Evolutionary conservation across 2,113 vertebrate species (phyloP).

Genomic region (Epinephelus cyanopodus): DNA sequence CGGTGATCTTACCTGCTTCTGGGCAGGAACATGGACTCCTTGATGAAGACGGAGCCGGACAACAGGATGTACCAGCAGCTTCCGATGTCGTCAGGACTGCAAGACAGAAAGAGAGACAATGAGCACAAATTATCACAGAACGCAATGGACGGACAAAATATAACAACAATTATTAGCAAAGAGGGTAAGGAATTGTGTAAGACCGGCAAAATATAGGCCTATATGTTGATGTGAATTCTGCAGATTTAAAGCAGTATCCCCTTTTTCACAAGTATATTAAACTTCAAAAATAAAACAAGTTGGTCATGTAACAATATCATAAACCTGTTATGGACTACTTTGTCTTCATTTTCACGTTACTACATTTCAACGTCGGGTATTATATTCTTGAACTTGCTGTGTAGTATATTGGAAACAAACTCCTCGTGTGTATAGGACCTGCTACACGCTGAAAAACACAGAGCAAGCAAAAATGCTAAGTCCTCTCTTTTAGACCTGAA

Average conservation of each 20-base stretch:
- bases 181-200: not conserved
- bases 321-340: not conserved
- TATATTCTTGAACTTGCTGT: not conserved
- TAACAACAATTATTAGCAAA: no score
- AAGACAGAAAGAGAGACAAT: constrained; percentile 40
- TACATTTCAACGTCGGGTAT: not conserved
- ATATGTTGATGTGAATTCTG: not conserved
- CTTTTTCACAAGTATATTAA: not conserved
- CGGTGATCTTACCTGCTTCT: constrained; percentile 93
- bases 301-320: not conserved
- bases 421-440: not conserved
- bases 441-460: no score
- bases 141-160: not conserved
- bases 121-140: not conserved
- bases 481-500: no score
- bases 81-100: constrained; percentile 94
- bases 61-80: constrained; percentile 99
- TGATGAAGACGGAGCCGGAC: constrained; percentile 99
- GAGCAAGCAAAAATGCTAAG: no score
- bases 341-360: not conserved
- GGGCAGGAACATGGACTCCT: constrained; percentile 99
- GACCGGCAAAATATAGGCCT: not conserved
- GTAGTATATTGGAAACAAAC: not conserved
- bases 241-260: not conserved
- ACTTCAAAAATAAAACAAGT: not conserved